phyloP scores from a whole-genome alignment of 1,140 invertebrate genomes.

The Halyomorpha halys region DNA sequence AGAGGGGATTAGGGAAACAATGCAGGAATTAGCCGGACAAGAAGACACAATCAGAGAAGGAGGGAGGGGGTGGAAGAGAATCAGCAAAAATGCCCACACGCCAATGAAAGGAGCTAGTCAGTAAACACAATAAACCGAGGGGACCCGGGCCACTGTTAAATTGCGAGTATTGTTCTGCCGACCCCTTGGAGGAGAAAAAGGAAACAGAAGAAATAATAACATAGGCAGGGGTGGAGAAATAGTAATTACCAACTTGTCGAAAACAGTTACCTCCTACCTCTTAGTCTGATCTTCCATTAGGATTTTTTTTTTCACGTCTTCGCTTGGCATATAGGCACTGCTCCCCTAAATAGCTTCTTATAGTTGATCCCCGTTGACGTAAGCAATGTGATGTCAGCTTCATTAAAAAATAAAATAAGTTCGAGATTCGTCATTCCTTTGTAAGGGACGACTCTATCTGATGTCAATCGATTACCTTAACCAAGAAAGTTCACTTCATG shows the following conservation, averaged over 20 bases:
- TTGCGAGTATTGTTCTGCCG: conserved; percentile 5
- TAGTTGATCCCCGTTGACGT: too few species aligned
- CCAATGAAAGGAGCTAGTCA: conserved; percentile 10
- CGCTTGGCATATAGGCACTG: too few species aligned
- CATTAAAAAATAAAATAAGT: too few species aligned
- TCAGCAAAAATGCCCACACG: conserved; percentile 6
- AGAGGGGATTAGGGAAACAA: conserved; percentile 6
- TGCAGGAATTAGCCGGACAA: conserved; percentile 9
- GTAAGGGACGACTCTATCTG: too few species aligned
- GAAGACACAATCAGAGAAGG: conserved; percentile 3
- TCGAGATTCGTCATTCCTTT: too few species aligned
- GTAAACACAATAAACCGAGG: background rate
- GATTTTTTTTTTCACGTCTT: too few species aligned
- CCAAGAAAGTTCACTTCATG: too few species aligned
- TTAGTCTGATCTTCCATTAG: too few species aligned
- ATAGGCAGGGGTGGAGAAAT: background rate
- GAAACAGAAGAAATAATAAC: conserved; percentile 12
- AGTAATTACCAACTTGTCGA: conserved; percentile 8
- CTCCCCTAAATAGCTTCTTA: too few species aligned
- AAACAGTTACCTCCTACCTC: conserved; percentile 1
- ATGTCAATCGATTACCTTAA: too few species aligned
- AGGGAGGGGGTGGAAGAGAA: background rate
- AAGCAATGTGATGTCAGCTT: too few species aligned
- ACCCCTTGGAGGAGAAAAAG: conserved; percentile 6
- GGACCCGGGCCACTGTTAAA: background rate